Base-by-base conservation (phyloP, 2,888 invertebrate genomes). In the Apodemia hepburni region DNA sequence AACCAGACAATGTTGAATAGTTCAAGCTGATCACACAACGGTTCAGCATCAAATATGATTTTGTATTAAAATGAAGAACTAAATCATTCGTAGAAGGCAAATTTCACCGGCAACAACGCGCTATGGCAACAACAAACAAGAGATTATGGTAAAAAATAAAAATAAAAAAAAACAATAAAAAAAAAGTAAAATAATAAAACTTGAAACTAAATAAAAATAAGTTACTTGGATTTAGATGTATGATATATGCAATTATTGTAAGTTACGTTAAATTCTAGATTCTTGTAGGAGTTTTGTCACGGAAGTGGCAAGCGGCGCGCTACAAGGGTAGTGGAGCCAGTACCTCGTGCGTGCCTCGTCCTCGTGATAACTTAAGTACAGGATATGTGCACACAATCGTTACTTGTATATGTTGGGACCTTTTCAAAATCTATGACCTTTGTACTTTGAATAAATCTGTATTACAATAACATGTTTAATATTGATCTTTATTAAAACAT, bases 81-180 rank as follows among this genome's bases (percentile, higher is more conserved):
- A 85, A 88, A 87, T 87, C 84, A 85, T 88, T 93, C 89, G 93
- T 93, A 93, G 91, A 93, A 93, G 93, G 93, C 93, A 93, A 92
- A 93, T 93, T 93, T 93, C 93, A 93, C 93, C 92, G 93, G 93
- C 93, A 93, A 93, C 93, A 93, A 93, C 93, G 89, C 80, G 85
- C 83, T 84, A 86, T 85, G 87, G 86, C 81, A 81, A 81, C 80
- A 86, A 92, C 89, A 87, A 89, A 92, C 87, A 93, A 71, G 92
- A 92, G 92, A 92, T 92, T 92, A 92, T 87, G 90, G 86, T 87
- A 91, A 84, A 89, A 86, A 88, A 86, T 69, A 85, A 81, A 85
- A 75, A 72, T 71, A 71, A 69, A 71, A 74, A 84, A 85, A 82
- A 80, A 70, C 0, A 69, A 83, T 80, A 92, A 93, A 93, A 92